These are phyloP conservation scores for Pterocles orientalis DNA, from an alignment of 2,113 vertebrate genomes.

Conservation along the genomic window DNA sequence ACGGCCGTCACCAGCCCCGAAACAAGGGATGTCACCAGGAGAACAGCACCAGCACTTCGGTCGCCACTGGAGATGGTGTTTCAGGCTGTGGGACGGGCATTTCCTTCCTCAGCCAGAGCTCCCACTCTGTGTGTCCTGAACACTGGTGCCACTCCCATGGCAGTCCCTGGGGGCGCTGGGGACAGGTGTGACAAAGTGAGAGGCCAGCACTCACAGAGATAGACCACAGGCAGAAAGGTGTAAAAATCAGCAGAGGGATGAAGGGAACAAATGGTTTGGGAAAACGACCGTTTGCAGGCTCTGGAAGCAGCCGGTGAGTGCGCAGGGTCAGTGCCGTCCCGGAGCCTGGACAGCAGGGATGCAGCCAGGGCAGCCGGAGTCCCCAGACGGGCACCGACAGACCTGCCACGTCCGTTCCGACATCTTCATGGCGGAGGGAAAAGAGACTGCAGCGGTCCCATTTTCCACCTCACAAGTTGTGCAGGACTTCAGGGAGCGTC, in stretches of 20 bases:
- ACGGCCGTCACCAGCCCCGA: not conserved
- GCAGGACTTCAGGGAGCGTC: not conserved
- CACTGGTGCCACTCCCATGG: accelerated
- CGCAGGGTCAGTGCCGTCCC: not conserved
- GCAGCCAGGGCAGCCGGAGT: not conserved
- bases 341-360: not conserved
- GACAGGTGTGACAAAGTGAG: not conserved
- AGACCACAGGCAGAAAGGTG: not conserved
- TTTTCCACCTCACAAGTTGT: not conserved
- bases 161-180: not conserved
- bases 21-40: not conserved
- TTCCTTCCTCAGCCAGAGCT: not conserved
- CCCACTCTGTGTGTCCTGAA: not conserved
- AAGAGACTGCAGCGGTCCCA: not conserved
- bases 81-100: not conserved
- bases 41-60: not conserved
- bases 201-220: not conserved
- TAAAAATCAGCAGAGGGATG: not conserved
- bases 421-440: not conserved
- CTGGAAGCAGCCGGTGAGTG: not conserved
- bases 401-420: not conserved
- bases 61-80: not conserved
- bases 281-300: not conserved
- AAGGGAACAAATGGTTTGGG: not conserved
- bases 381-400: not conserved